Evolutionary conservation across 2,113 vertebrate genomes (phyloP).

Genomic region (Sinocyclocheilus rhinocerous): DNA sequence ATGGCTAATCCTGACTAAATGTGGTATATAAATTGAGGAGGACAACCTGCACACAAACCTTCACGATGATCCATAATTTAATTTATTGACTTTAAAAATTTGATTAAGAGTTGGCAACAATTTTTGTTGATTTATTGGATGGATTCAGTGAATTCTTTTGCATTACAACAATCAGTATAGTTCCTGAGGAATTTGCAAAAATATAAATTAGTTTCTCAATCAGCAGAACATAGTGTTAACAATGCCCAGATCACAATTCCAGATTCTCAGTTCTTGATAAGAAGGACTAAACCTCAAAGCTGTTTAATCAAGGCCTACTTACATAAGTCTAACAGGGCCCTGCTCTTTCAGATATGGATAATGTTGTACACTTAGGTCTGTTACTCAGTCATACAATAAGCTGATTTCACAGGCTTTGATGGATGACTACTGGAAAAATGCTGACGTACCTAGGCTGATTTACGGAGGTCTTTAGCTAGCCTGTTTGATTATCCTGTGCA

Average conservation of each 20-base stretch:
- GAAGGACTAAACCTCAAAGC: not conserved
- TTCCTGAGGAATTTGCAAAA: not conserved
- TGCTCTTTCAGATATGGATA: not conserved
- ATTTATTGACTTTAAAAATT: not conserved
- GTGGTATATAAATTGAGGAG: not conserved
- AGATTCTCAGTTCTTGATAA: not conserved
- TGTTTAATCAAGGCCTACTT: not conserved
- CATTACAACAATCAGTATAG: not conserved
- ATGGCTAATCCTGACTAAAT: not conserved
- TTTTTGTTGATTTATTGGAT: not conserved
- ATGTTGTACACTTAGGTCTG: not conserved
- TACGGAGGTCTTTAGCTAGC: slow-evolving; percentile 23
- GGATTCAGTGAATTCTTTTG: not conserved
- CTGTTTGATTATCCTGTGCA: slow-evolving; percentile 13
- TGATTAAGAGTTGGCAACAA: not conserved
- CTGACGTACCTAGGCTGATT: slow-evolving; percentile 8
- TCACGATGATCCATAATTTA: not conserved
- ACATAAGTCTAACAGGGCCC: not conserved
- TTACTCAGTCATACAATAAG: slow-evolving; percentile 3
- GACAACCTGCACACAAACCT: not conserved
- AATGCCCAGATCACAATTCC: too few species aligned
- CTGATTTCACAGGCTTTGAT: slow-evolving; percentile 12
- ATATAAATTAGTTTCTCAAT: not conserved
- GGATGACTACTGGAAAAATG: not conserved
- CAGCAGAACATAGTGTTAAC: not conserved